Conservation (phyloP, 2,797 vertebrate genomes). For the Mareca penelope region DNA sequence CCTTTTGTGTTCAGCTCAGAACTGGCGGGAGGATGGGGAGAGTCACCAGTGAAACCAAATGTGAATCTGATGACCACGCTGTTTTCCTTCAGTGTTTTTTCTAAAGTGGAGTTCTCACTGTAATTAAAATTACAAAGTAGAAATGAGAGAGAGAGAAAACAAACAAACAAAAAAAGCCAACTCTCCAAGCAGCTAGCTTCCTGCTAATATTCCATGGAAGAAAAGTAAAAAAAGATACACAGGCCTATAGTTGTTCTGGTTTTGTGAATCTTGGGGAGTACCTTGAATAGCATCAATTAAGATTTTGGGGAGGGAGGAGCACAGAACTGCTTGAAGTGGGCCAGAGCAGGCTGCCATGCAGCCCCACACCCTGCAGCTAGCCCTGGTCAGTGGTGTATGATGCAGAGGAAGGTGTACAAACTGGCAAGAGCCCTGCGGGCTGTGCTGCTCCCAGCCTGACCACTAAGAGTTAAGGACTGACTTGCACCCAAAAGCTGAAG, state of each 20-base stretch:
- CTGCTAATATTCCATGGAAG: not conserved
- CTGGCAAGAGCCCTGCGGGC: fast-evolving
- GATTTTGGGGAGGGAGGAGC: not conserved
- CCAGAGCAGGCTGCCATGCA: not conserved
- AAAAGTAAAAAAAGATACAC: not conserved
- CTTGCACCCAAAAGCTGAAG: not conserved
- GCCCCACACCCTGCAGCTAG: not conserved
- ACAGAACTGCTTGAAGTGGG: not conserved
- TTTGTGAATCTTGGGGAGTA: not conserved
- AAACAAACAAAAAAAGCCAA: not conserved
- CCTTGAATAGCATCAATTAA: not conserved
- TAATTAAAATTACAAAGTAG: slow-evolving; percentile 17
- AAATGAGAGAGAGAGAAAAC: not conserved
- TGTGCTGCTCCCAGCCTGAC: not conserved
- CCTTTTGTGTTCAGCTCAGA: not conserved
- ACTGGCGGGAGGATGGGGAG: not conserved
- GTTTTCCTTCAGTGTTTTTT: slow-evolving; percentile 33
- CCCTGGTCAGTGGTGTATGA: not conserved
- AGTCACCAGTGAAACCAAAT: not conserved
- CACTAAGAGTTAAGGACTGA: not conserved
- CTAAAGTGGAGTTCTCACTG: not conserved
- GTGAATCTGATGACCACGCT: not conserved
- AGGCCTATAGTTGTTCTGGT: not conserved
- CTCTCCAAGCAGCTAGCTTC: not conserved
- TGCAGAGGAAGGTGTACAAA: not conserved